Evolutionary conservation across 2,113 vertebrate genomes (phyloP).

Genomic region (Eidolon helvum): DNA sequence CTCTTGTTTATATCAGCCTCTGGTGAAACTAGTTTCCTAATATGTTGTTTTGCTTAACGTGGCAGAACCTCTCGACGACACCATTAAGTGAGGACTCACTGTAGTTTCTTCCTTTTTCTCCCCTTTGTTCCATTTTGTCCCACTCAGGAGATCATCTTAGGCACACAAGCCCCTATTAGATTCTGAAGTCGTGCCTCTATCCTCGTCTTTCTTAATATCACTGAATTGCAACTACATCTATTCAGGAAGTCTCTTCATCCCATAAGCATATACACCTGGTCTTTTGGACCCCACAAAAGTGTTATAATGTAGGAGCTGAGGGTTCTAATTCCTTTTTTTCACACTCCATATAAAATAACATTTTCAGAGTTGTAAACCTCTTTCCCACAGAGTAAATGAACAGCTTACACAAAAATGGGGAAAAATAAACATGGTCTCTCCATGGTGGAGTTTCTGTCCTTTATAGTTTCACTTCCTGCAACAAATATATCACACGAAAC

Average conservation of each 20-base stretch:
- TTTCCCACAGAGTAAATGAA: background rate
- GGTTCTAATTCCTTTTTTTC: background rate
- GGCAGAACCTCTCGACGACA: background rate
- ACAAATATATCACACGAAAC: background rate
- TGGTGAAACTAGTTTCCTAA: background rate
- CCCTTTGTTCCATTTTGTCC: background rate
- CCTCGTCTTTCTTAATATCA: background rate
- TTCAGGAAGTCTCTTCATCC: background rate
- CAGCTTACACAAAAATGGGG: background rate
- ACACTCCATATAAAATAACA: background rate
- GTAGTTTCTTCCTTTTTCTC: background rate
- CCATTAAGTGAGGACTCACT: background rate
- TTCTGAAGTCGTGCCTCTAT: background rate
- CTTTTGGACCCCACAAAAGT: background rate
- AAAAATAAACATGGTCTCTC: background rate
- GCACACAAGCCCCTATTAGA: background rate
- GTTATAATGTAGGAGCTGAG: background rate
- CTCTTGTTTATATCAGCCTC: background rate
- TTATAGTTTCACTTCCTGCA: background rate
- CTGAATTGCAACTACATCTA: background rate
- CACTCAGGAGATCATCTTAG: background rate
- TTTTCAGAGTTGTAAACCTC: background rate
- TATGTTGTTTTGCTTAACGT: background rate
- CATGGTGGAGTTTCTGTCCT: background rate
- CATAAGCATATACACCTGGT: background rate